Conservation (phyloP, 2,888 invertebrate species). For the Notodonta ziczac region DNA sequence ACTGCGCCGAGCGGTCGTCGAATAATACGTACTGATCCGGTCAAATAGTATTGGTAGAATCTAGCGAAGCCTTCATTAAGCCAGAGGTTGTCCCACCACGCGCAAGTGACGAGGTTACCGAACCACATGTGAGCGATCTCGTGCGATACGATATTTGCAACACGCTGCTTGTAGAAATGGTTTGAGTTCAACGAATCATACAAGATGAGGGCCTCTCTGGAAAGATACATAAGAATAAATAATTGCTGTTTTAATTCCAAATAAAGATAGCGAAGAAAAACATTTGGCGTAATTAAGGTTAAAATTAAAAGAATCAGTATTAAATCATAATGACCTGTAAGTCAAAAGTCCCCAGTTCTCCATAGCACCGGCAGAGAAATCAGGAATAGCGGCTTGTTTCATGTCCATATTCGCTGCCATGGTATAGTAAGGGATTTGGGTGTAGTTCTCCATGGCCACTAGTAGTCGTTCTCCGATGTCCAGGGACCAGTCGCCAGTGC, state of each 20-base stretch:
- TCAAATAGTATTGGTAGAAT: constrained; percentile 88
- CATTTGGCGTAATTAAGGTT: too few species aligned
- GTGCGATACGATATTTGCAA: constrained; percentile 89
- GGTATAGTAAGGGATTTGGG: constrained; percentile 76
- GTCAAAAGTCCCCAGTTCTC: constrained; percentile 94
- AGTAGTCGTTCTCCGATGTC: constrained; percentile 74
- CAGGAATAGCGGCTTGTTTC: constrained; percentile 91
- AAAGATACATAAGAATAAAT: constrained; percentile 21
- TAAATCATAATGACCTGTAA: constrained; percentile 80
- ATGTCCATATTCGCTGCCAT: constrained; percentile 80
- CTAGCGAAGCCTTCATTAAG: constrained; percentile 88
- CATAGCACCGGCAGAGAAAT: constrained; percentile 92
- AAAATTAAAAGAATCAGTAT: too few species aligned
- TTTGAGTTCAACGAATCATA: constrained; percentile 75
- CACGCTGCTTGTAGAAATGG: constrained; percentile 85
- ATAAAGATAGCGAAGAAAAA: too few species aligned
- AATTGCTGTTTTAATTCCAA: too few species aligned
- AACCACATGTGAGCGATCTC: constrained; percentile 94
- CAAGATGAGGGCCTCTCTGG: constrained; percentile 86
- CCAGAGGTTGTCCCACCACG: constrained; percentile 91
- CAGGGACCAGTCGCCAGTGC: constrained; percentile 72
- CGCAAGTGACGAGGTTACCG: constrained; percentile 89
- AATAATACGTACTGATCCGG: constrained; percentile 70
- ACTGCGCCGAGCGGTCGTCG: too few species aligned
- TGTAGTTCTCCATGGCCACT: constrained; percentile 83